Conservation (phyloP, 2,888 invertebrate genomes). For the Latheticus oryzae region DNA sequence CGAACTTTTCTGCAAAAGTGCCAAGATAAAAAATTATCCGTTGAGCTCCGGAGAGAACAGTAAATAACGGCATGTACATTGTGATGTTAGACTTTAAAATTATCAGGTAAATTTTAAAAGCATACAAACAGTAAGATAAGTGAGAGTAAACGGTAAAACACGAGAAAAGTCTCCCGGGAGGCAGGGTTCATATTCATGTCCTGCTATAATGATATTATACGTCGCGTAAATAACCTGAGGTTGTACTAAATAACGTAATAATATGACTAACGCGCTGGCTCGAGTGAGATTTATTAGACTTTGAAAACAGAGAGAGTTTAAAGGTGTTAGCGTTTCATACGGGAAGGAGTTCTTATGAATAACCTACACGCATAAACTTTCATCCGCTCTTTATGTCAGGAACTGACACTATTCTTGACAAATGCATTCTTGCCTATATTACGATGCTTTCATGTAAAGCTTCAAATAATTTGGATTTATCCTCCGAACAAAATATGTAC, state of each 20-base stretch:
- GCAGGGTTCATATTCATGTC: constrained; percentile 62
- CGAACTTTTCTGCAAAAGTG: constrained; percentile 31
- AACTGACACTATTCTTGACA: constrained; percentile 3
- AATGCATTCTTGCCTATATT: no score
- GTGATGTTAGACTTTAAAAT: constrained; percentile 41
- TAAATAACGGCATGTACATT: constrained; percentile 37
- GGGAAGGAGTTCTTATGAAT: constrained; percentile 22
- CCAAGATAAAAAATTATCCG: constrained; percentile 41
- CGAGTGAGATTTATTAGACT: constrained; percentile 61
- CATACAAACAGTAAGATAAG: constrained; percentile 58
- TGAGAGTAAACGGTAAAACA: constrained; percentile 59
- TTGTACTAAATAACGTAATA: constrained; percentile 62
- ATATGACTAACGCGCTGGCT: constrained; percentile 60
- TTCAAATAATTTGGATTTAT: no score
- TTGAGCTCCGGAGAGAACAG: constrained; percentile 21
- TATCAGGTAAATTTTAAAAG: constrained; percentile 55
- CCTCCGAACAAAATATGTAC: no score
- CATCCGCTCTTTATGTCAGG: constrained; percentile 2
- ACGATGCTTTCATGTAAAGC: no score
- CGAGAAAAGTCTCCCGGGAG: constrained; percentile 60
- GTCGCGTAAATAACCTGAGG: constrained; percentile 57
- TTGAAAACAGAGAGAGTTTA: constrained; percentile 54
- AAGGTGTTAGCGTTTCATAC: constrained; percentile 43
- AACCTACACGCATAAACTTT: constrained; percentile 14
- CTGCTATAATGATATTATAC: constrained; percentile 62